These are phyloP conservation scores for Leptothorax acervorum DNA, from an alignment of 2,888 invertebrate genomes.

Conservation along the genomic window DNA sequence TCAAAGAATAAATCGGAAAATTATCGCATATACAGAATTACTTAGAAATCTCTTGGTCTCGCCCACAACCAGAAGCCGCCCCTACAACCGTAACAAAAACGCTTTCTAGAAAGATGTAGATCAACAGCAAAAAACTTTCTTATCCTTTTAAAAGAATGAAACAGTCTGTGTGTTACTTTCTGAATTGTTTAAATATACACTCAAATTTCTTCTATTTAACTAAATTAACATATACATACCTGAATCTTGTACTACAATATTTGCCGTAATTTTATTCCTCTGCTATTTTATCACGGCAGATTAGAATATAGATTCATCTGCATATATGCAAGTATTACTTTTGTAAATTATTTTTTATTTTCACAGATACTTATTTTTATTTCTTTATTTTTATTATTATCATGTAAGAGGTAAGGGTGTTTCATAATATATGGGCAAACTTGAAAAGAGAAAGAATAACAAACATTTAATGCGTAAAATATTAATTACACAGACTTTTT, in stretches of 20 bases:
- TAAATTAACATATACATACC: background rate
- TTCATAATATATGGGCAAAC: too few relatives aligned
- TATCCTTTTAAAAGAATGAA: slow-evolving; percentile 6
- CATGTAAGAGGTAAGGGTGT: background rate
- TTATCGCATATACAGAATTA: too few relatives aligned
- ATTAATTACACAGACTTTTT: too few relatives aligned
- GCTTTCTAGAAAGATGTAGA: background rate
- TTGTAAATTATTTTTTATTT: background rate
- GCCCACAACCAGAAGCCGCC: too few relatives aligned
- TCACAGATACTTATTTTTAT: background rate
- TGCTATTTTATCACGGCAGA: background rate
- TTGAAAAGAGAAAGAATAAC: too few relatives aligned
- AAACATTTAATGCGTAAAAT: too few relatives aligned
- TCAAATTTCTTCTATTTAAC: slow-evolving; percentile 1
- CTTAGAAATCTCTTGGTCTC: too few relatives aligned
- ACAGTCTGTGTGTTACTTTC: slow-evolving; percentile 12
- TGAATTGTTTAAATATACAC: slow-evolving; percentile 10
- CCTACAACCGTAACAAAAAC: background rate
- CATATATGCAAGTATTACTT: background rate
- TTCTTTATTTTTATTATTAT: background rate
- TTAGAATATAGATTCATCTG: background rate
- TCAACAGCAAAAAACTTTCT: slow-evolving; percentile 1
- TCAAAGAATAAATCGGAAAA: background rate
- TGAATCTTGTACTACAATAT: background rate
- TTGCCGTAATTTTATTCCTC: background rate